These are phyloP conservation scores for Phalacrocorax brasilianus DNA, from an alignment of 2,113 vertebrate genomes.

Conservation along the genomic window DNA sequence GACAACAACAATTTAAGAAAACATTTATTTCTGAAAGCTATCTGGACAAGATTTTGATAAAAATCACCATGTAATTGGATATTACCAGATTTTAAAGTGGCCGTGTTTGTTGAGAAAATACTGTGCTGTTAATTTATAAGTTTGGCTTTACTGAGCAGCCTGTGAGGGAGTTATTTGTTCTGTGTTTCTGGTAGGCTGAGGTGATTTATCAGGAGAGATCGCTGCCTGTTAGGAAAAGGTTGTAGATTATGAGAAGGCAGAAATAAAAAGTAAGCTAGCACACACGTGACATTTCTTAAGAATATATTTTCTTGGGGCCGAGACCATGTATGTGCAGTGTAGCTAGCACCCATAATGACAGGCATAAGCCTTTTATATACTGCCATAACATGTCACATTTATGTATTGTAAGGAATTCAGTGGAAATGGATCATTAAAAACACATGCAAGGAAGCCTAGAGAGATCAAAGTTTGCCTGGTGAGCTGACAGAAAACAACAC, in stretches of 20 bases:
- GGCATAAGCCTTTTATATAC: background rate
- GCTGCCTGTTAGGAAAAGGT: background rate
- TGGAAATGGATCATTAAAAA: background rate
- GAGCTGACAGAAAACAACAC: background rate
- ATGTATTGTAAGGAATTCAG: background rate
- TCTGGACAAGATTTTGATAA: background rate
- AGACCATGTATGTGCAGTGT: background rate
- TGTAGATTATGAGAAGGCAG: background rate
- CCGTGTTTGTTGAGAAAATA: background rate
- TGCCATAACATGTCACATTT: background rate
- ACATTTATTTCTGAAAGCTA: background rate
- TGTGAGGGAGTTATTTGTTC: background rate
- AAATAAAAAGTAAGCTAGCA: background rate
- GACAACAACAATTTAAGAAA: background rate
- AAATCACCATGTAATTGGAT: background rate
- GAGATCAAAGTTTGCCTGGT: background rate
- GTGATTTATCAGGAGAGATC: background rate
- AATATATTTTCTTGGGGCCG: background rate
- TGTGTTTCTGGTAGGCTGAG: background rate
- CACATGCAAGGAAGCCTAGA: background rate
- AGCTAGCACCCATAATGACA: background rate
- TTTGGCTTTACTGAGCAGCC: background rate
- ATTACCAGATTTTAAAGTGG: background rate
- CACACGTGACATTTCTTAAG: background rate
- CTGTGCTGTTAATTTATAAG: background rate